A percentile compares a stretch with the other conserved stretches of the same genome.
Conservation (phyloP, 2,113 vertebrate genomes). For the Vombatus ursinus region DNA sequence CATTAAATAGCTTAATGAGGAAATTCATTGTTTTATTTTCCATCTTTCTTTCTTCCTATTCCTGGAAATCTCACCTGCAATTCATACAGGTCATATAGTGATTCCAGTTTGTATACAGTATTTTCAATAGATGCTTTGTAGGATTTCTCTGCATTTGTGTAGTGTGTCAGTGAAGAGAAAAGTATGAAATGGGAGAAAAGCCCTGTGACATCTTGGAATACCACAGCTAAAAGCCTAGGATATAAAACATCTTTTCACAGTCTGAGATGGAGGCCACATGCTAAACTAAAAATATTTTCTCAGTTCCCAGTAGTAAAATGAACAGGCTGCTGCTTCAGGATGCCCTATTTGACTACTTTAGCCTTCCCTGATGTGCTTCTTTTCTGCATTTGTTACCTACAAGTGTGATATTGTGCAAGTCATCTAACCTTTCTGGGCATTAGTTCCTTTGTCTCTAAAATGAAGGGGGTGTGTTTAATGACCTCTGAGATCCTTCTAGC, state of each 20-base stretch:
- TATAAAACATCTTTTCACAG: not conserved
- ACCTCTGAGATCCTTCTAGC: not conserved
- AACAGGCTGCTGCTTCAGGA: fast-evolving
- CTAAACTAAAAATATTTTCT: not conserved
- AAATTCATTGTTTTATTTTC: fast-evolving
- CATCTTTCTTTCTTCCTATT: not conserved
- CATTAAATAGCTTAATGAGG: not conserved
- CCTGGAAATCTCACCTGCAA: fast-evolving
- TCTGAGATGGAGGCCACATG: not conserved
- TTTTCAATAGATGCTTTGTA: not conserved
- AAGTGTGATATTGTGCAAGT: not conserved
- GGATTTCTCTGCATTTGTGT: not conserved
- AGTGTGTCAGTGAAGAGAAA: not conserved
- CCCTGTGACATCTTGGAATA: fast-evolving
- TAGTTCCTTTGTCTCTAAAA: not conserved
- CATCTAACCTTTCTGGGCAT: not conserved
- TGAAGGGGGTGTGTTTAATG: not conserved
- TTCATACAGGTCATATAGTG: fast-evolving
- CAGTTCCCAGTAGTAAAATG: fast-evolving
- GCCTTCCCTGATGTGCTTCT: fast-evolving
- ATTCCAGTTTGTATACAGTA: not conserved
- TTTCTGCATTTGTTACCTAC: not conserved
- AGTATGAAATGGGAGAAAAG: fast-evolving
- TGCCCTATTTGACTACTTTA: fast-evolving
- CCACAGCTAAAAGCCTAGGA: not conserved